These are phyloP conservation scores for Hyposmocoma kahamanoa DNA, from an alignment of 1,140 invertebrate genomes.

Conservation along the genomic window DNA sequence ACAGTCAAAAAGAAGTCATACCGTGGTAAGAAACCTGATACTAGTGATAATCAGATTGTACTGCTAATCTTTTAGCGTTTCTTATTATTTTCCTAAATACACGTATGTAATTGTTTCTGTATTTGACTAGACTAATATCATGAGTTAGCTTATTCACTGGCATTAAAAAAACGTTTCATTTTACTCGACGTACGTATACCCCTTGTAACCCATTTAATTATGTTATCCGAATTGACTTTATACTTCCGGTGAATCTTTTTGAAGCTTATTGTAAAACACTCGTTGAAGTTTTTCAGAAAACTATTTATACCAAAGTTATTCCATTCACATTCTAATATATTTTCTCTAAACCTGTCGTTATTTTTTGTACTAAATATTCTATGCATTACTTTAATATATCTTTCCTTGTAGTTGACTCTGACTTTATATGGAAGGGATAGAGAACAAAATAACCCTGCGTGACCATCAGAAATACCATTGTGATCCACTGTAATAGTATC, in stretches of 20 bases:
- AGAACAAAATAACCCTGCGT: slow-evolving; percentile 1
- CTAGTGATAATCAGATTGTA: no score
- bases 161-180: slow-evolving; percentile 8
- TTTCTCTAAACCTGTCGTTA: slow-evolving; percentile 1
- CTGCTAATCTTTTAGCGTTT: background rate
- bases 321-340: background rate
- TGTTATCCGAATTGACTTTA: background rate
- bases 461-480: slow-evolving; percentile 11
- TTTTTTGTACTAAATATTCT: background rate
- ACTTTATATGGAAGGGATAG: background rate
- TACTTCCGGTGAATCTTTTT: background rate
- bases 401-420: background rate
- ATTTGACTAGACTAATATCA: background rate
- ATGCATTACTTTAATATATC: background rate
- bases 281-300: slow-evolving; percentile 4
- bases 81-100: slow-evolving; percentile 11
- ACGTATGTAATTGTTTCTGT: slow-evolving; percentile 1
- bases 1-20: no score
- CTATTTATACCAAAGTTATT: background rate
- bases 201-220: slow-evolving; percentile 7
- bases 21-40: no score
- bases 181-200: slow-evolving; percentile 9
- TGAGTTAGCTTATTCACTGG: background rate
- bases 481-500: background rate
- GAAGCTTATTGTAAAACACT: slow-evolving; percentile 2